phyloP scores from a whole-genome alignment of 1,140 invertebrate species.

The Stratiolaelaps scimitus region DNA sequence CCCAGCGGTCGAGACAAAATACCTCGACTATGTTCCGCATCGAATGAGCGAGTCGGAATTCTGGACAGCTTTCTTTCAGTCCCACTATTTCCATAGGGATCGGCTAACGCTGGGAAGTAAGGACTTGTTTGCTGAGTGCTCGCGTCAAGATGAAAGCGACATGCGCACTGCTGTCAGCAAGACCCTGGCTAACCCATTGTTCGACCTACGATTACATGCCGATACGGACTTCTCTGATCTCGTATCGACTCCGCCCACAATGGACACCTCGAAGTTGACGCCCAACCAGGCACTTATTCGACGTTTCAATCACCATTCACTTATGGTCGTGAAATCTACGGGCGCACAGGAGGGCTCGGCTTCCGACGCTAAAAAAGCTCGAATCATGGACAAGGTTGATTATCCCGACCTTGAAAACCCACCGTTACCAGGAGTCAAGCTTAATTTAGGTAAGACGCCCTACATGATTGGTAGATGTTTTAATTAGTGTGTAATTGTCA shows the following conservation, averaged over 20 bases:
- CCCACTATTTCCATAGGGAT: slow-evolving; percentile 98
- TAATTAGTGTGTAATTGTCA: not conserved
- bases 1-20: slow-evolving; percentile 92
- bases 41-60: slow-evolving; percentile 92
- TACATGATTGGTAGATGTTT: not conserved
- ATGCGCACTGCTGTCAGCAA: slow-evolving; percentile 58
- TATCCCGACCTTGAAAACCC: not conserved
- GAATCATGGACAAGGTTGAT: slow-evolving; percentile 29
- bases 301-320: slow-evolving; percentile 90
- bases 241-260: slow-evolving; percentile 16
- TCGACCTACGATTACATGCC: slow-evolving; percentile 50
- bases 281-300: slow-evolving; percentile 86
- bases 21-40: slow-evolving; percentile 85
- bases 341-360: slow-evolving; percentile 29
- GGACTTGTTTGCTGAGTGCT: slow-evolving; percentile 90
- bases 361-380: slow-evolving; percentile 31
- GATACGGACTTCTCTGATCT: slow-evolving; percentile 19
- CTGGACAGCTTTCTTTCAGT: slow-evolving; percentile 99
- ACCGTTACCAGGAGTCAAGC: not conserved
- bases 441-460: not conserved
- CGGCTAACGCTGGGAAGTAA: slow-evolving; percentile 63
- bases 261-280: slow-evolving; percentile 26
- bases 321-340: slow-evolving; percentile 81
- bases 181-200: slow-evolving; percentile 60
- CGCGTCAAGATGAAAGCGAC: slow-evolving; percentile 80